These are phyloP conservation scores for Idaea aversata DNA, from an alignment of 2,888 invertebrate species.

Conservation along the genomic window DNA sequence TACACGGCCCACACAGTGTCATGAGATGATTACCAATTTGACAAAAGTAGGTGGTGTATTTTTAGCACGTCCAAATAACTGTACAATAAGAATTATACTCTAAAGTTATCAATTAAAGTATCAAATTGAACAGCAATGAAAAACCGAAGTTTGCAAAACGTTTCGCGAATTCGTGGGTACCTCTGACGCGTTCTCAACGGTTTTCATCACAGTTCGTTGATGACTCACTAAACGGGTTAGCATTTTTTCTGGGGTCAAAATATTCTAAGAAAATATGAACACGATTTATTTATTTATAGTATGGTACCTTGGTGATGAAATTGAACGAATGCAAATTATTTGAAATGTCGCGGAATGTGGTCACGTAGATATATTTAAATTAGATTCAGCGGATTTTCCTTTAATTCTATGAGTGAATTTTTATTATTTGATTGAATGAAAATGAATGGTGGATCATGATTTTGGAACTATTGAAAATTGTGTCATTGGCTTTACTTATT, in stretches of 20 bases:
- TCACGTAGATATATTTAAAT: neutral
- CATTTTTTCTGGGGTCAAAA: constrained; percentile 20
- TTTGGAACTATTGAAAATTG: no score
- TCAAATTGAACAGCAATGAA: neutral
- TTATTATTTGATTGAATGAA: neutral
- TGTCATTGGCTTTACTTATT: no score
- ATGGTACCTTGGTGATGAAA: neutral
- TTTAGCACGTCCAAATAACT: neutral
- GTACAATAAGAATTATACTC: neutral
- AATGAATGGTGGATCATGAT: neutral
- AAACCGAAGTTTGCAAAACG: neutral
- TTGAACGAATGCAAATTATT: neutral
- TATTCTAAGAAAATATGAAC: constrained; percentile 22
- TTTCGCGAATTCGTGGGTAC: neutral
- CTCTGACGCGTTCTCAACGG: neutral
- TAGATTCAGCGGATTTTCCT: neutral
- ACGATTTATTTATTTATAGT: constrained; percentile 4
- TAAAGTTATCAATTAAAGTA: neutral
- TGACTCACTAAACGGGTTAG: constrained; percentile 35
- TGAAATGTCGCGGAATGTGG: neutral
- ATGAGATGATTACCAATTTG: neutral
- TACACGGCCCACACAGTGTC: neutral
- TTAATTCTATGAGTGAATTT: neutral
- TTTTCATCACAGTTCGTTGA: constrained; percentile 9
- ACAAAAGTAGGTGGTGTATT: constrained; percentile 1